Evolutionary conservation across 2,888 invertebrate species (phyloP).

Genomic region (Cosmorhoe ocellata): DNA sequence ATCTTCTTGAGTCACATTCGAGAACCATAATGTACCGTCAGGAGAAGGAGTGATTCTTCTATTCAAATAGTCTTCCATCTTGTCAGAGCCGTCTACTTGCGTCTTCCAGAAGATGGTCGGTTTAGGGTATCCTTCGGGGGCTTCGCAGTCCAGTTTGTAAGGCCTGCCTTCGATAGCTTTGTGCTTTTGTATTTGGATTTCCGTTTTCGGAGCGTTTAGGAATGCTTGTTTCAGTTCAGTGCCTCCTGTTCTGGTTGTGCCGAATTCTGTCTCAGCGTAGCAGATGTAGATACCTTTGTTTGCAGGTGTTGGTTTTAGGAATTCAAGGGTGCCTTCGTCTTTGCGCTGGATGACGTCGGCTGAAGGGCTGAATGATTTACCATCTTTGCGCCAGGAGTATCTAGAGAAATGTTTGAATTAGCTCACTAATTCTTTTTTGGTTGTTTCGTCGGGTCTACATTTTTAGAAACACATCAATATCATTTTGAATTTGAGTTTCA

Average conservation of each 20-base stretch:
- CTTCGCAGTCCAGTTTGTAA: conserved; percentile 56
- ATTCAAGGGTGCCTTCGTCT: conserved; percentile 54
- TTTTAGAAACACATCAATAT: no score
- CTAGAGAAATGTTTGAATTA: conserved; percentile 35
- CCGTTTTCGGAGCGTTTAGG: conserved; percentile 43
- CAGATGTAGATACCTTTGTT: conserved; percentile 65
- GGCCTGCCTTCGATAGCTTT: conserved; percentile 59
- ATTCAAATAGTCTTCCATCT: conserved; percentile 42
- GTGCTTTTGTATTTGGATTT: conserved; percentile 43
- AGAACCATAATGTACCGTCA: conserved; percentile 61
- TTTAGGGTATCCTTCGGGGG: conserved; percentile 59
- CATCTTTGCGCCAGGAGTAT: conserved; percentile 62
- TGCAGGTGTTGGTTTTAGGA: conserved; percentile 49
- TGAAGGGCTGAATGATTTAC: conserved; percentile 42
- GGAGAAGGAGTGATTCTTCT: conserved; percentile 55
- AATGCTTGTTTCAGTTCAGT: conserved; percentile 51
- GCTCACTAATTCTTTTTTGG: no score
- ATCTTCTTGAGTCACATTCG: conserved; percentile 58
- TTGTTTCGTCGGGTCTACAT: no score
- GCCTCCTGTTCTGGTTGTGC: conserved; percentile 53
- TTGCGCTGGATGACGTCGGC: conserved; percentile 43
- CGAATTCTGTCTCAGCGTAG: conserved; percentile 50
- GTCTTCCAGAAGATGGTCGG: conserved; percentile 60
- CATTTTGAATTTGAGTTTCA: no score
- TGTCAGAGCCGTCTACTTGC: conserved; percentile 43